Evolutionary conservation across 2,113 vertebrate species (phyloP).

Genomic region (Rhea pennata): DNA sequence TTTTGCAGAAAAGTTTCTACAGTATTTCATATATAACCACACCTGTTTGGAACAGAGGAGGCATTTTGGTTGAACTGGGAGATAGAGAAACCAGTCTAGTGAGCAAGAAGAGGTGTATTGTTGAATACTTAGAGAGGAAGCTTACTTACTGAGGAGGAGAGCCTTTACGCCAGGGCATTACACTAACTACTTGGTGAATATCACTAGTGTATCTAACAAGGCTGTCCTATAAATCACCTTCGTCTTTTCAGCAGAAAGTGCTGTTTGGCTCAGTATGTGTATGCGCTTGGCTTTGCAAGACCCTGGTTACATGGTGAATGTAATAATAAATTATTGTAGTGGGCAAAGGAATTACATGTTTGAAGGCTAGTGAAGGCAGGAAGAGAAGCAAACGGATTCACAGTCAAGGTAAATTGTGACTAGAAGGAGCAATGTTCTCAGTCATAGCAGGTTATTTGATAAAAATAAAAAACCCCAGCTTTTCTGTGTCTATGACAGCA

Average conservation of each 20-base stretch:
- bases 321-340: not conserved
- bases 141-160: constrained; percentile 38
- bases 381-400: not conserved
- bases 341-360: not conserved
- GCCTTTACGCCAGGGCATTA: constrained; percentile 60
- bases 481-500: not conserved
- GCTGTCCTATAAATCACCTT: not conserved
- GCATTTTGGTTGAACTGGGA: constrained; percentile 61
- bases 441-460: not conserved
- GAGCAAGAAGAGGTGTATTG: not conserved
- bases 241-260: not conserved
- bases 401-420: not conserved
- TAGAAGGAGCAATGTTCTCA: not conserved
- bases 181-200: constrained; percentile 72
- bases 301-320: not conserved
- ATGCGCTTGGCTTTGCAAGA: not conserved
- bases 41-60: constrained; percentile 81
- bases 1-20: constrained; percentile 42
- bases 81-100: constrained; percentile 75
- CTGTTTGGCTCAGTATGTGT: not conserved
- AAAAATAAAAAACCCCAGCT: too few relatives aligned
- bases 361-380: not conserved
- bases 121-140: not conserved
- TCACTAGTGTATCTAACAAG: constrained; percentile 50
- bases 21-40: constrained; percentile 68